Evolutionary conservation across 2,797 vertebrate species (phyloP).

Genomic region (Carcharodon carcharias): DNA sequence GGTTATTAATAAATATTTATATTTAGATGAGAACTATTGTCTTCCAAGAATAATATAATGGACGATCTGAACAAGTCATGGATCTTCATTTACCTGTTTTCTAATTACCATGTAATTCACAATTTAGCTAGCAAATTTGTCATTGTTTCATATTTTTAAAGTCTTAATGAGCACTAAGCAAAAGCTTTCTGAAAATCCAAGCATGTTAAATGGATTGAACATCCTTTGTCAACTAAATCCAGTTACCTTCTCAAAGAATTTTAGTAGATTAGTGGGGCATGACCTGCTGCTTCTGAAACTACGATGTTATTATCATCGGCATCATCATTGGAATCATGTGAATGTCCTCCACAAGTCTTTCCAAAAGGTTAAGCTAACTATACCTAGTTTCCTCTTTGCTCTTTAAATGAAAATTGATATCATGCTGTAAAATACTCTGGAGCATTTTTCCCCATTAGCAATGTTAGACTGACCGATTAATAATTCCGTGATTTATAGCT

Average conservation of each 20-base stretch:
- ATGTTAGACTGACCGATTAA: neutral
- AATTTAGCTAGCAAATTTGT: neutral
- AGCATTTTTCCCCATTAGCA: neutral
- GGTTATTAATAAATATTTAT: neutral
- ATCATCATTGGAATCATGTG: neutral
- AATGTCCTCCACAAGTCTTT: neutral
- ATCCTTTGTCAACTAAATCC: neutral
- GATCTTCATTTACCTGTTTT: neutral
- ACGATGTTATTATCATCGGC: neutral
- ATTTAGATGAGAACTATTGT: neutral
- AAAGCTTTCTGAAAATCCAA: neutral
- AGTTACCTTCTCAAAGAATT: neutral
- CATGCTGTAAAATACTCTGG: neutral
- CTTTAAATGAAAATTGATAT: neutral
- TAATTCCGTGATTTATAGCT: constrained; percentile 1
- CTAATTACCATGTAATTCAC: neutral
- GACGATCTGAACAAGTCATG: neutral
- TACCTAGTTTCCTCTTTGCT: neutral
- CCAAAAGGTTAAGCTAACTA: neutral
- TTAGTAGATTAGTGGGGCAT: neutral
- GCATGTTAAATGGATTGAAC: neutral
- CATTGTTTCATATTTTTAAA: neutral
- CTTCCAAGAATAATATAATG: neutral
- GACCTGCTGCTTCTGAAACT: neutral
- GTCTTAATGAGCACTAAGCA: neutral